Base-by-base conservation (phyloP, 2,113 vertebrate genomes). In the Ardeotis arabs region DNA sequence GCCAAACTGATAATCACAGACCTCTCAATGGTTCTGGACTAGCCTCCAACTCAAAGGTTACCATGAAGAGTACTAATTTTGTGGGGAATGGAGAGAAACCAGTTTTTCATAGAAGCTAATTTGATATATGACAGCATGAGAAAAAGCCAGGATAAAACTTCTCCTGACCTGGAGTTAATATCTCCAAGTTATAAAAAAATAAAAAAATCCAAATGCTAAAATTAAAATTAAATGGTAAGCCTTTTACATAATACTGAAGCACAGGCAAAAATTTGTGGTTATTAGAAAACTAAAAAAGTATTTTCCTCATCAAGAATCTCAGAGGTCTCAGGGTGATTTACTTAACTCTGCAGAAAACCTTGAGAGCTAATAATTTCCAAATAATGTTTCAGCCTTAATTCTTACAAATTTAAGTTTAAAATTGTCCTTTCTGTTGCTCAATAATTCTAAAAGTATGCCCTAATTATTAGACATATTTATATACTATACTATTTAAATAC, bases 61-160 rank as follows among this genome's bases (percentile, higher is more conserved):
- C 14, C 11, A 58, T 16, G 20, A 60, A 53, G 33, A 74, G 22
- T 52, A 35, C 24, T 47, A 35, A 41, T 56, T 41, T 58, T 10
- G 2, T 6, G 12, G 27, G 5, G 28, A 24, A 59, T 11, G 2
- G 3, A 10, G 23, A 25, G 2, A 37, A 67, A 69, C 4, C 5
- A 24, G 1, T 52, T 58, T n/a, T 75, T 78, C 28, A 13, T 24
- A 45, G 20, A 10, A 62, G 35, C 4, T 77, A 14, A 68, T 76
- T 14, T 69, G 14, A 50, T n/a, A 24, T 4, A 16, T 18, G 47
- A 88, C 5, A 73, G 14, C 22, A 31, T 37, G 23, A 89, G 44
- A 23, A 78, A 89, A 87, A 53, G 12, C 4, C 10, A 53, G 33
- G 24, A 41, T 62, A 66, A 66, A 84, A 62, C 14, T 77, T 76